phyloP scores from a whole-genome alignment of 2,888 invertebrate species.

The Pycnomerus fuliginosus region DNA sequence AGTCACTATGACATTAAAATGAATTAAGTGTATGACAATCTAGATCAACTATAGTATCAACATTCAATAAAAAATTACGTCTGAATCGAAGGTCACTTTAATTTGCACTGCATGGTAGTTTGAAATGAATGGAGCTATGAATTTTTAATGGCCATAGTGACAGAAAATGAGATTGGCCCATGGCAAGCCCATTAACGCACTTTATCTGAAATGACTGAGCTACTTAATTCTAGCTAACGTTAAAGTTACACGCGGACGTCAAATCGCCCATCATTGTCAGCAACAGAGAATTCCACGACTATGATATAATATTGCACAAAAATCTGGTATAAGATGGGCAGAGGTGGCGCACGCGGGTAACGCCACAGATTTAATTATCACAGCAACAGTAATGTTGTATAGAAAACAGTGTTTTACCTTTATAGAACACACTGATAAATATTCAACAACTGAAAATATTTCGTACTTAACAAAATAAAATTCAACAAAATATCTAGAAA shows the following conservation, averaged over 20 bases:
- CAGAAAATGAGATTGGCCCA: constrained; percentile 21
- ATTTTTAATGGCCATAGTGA: constrained; percentile 18
- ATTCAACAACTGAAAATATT: constrained; percentile 28
- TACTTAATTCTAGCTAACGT: constrained; percentile 31
- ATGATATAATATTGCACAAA: constrained; percentile 19
- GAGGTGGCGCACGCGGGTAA: constrained; percentile 10
- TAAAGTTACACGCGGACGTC: constrained; percentile 26
- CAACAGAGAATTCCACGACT: constrained; percentile 5
- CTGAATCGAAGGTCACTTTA: constrained; percentile 23
- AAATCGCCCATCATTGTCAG: constrained; percentile 7
- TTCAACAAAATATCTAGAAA: constrained; percentile 26
- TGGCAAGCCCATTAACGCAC: constrained; percentile 20
- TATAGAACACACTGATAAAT: too few relatives aligned
- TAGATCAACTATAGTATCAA: constrained; percentile 20
- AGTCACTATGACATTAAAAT: constrained; percentile 16
- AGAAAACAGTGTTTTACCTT: constrained; percentile 37
- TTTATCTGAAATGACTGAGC: constrained; percentile 13
- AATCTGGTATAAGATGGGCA: constrained; percentile 4
- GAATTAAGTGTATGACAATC: constrained; percentile 6
- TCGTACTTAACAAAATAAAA: constrained; percentile 26
- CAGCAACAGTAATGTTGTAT: constrained; percentile 51
- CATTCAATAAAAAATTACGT: constrained; percentile 13
- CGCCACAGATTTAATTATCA: constrained; percentile 43
- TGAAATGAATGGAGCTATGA: neutral
- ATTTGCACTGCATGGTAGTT: constrained; percentile 21